phyloP scores from a whole-genome alignment of 2,113 vertebrate genomes.

The Bothrops jararaca region DNA sequence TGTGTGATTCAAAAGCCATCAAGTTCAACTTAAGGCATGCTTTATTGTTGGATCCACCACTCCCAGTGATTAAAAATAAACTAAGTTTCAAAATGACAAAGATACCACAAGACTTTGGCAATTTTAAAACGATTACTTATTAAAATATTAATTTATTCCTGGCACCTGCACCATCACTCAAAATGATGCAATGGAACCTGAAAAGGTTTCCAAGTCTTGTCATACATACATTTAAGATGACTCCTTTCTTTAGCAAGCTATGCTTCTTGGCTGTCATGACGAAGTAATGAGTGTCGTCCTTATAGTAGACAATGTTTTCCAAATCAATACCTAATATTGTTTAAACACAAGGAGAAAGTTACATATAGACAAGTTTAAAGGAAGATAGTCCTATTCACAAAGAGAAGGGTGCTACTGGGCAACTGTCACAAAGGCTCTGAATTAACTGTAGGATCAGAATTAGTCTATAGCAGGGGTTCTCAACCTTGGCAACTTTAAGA shows the following conservation, averaged over 20 bases:
- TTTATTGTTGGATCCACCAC: not conserved
- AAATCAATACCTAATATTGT: conserved; percentile 83
- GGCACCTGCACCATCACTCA: not conserved
- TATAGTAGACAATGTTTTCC: conserved; percentile 98
- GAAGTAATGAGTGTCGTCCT: conserved; percentile 95
- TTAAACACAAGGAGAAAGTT: not conserved
- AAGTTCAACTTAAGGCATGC: not conserved
- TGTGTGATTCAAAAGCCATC: not conserved
- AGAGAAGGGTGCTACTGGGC: not conserved
- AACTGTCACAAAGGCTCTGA: not conserved
- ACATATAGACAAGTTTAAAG: not conserved
- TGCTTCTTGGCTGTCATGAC: conserved; percentile 99
- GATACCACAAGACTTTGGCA: not conserved
- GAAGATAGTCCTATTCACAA: conserved; percentile 1
- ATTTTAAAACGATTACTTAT: not conserved
- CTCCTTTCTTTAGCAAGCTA: conserved; percentile 85
- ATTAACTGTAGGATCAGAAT: not conserved
- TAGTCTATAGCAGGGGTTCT: not conserved
- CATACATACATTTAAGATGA: conserved; percentile 82
- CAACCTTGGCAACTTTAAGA: too few relatives aligned
- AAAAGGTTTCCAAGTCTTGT: not conserved
- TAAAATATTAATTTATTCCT: not conserved
- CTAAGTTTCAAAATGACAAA: not conserved
- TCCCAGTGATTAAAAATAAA: not conserved
- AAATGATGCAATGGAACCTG: not conserved